Evolutionary conservation across 2,797 vertebrate species (phyloP).

Genomic region (Margarornis squamiger): DNA sequence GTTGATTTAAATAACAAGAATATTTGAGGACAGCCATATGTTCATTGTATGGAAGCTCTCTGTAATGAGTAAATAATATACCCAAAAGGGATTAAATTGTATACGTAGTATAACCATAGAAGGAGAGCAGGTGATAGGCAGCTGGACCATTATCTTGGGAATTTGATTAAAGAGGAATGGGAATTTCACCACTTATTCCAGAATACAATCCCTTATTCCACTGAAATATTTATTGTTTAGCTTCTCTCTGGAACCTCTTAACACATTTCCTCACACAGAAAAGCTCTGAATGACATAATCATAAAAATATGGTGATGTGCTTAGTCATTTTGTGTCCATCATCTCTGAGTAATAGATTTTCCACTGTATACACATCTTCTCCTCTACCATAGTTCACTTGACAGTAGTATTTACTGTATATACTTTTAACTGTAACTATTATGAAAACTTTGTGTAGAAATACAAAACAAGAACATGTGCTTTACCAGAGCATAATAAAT

Average conservation of each 20-base stretch:
- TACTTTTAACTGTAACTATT: neutral
- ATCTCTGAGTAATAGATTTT: neutral
- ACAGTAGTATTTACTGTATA: neutral
- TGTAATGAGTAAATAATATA: neutral
- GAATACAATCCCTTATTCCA: neutral
- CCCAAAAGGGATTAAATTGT: neutral
- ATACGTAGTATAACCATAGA: neutral
- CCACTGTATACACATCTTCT: neutral
- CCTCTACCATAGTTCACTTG: neutral
- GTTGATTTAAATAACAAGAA: neutral
- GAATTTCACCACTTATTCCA: neutral
- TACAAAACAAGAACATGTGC: neutral
- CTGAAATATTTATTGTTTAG: neutral
- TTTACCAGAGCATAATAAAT: neutral
- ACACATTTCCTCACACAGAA: neutral
- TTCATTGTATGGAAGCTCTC: neutral
- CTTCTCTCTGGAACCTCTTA: neutral
- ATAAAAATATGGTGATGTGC: neutral
- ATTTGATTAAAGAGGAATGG: neutral
- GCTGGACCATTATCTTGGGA: neutral
- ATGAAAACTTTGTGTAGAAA: neutral
- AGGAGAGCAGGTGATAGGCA: neutral
- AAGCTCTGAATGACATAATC: neutral
- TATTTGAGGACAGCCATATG: neutral
- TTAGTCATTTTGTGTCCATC: neutral